phyloP scores from a whole-genome alignment of 2,113 vertebrate species.

The Oenanthe melanoleuca region DNA sequence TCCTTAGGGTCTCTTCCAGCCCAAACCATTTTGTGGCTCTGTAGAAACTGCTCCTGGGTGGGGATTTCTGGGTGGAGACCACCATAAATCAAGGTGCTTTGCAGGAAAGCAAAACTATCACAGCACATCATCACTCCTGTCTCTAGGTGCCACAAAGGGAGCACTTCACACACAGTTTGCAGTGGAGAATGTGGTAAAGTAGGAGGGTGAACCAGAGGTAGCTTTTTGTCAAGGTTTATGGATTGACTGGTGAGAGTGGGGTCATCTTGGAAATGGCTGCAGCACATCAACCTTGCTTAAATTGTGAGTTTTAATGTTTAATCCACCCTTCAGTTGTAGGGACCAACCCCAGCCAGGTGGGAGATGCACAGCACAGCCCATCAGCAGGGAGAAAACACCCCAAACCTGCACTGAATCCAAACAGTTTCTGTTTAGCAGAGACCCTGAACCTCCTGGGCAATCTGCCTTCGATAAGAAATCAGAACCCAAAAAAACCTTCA shows the following conservation, averaged over 20 bases:
- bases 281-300: not conserved
- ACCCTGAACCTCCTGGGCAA: not conserved
- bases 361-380: not conserved
- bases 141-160: not conserved
- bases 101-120: not conserved
- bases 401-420: not conserved
- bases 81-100: not conserved
- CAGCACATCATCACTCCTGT: not conserved
- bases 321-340: not conserved
- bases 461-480: not conserved
- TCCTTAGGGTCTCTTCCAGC: not conserved
- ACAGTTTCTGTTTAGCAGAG: not conserved
- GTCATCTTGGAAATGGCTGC: not conserved
- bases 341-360: not conserved
- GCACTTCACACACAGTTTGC: fast-evolving
- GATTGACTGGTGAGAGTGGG: not conserved
- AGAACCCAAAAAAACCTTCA: not conserved
- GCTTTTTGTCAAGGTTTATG: not conserved
- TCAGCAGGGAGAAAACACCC: not conserved
- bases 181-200: fast-evolving
- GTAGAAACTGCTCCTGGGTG: not conserved
- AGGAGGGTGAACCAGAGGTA: not conserved
- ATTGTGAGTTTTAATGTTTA: not conserved
- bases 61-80: not conserved
- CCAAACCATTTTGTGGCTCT: not conserved